phyloP scores from a whole-genome alignment of 1,140 invertebrate genomes.

The Trypoxylus dichotomus region DNA sequence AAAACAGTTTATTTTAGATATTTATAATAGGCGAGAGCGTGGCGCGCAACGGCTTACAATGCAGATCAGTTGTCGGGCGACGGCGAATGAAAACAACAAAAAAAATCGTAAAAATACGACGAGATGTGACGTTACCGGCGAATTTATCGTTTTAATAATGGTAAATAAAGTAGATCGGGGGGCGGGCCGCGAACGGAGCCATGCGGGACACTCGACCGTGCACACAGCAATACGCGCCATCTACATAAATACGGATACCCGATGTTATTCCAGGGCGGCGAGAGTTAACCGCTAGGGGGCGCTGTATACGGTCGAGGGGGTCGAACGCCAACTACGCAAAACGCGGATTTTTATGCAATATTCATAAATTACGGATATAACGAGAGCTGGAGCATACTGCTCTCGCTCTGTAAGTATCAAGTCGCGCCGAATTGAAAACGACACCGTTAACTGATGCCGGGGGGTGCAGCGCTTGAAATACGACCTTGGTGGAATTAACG shows the following conservation, averaged over 20 bases:
- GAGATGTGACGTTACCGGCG: slow-evolving; percentile 48
- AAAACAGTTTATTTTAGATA: slow-evolving; percentile 56
- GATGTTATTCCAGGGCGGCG: neutral
- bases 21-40: slow-evolving; percentile 48
- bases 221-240: neutral
- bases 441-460: neutral
- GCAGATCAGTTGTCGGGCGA: slow-evolving; percentile 52
- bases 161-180: slow-evolving; percentile 53
- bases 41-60: slow-evolving; percentile 45
- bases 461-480: neutral
- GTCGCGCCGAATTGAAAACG: neutral
- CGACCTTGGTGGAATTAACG: neutral
- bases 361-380: slow-evolving; percentile 46
- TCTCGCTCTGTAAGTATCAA: neutral
- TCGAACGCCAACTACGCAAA: slow-evolving; percentile 29
- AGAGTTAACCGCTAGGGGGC: neutral
- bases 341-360: slow-evolving; percentile 51
- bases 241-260: neutral
- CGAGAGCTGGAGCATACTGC: neutral
- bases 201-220: neutral
- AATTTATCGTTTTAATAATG: slow-evolving; percentile 56
- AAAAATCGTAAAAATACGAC: slow-evolving; percentile 22
- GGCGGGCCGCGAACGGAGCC: slow-evolving; percentile 31
- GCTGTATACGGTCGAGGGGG: neutral
- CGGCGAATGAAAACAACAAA: neutral